Conservation (phyloP, 2,888 invertebrate species). For the Masnerella sp. region DNA sequence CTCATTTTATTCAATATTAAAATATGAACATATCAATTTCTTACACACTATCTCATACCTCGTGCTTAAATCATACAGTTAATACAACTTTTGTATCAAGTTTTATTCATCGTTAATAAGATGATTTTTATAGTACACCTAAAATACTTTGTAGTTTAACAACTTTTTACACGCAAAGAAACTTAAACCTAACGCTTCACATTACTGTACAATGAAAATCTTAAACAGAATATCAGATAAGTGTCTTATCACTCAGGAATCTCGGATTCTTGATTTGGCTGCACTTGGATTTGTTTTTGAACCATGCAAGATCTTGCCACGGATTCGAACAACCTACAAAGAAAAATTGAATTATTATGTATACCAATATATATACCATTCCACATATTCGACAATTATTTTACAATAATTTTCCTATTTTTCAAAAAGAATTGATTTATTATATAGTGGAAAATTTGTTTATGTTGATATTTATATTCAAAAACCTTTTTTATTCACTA, state of each 20-base stretch:
- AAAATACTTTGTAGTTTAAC: conserved; percentile 70
- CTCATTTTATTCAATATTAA: conserved; percentile 70
- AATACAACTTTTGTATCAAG: conserved; percentile 56
- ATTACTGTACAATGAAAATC: conserved; percentile 73
- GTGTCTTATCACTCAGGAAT: conserved; percentile 82
- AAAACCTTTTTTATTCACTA: no score
- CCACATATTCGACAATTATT: no score
- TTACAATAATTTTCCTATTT: no score
- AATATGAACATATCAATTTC: conserved; percentile 76
- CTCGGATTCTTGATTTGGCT: conserved; percentile 82
- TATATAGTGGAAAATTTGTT: no score
- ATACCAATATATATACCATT: no score
- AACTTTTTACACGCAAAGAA: conserved; percentile 75
- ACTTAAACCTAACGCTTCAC: conserved; percentile 67
- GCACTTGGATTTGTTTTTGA: conserved; percentile 83
- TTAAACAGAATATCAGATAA: conserved; percentile 66
- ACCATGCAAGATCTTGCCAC: conserved; percentile 97
- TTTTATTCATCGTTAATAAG: conserved; percentile 53
- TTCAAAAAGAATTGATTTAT: no score
- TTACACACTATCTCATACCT: conserved; percentile 66
- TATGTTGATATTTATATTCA: no score
- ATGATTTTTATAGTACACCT: conserved; percentile 73
- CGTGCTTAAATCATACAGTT: conserved; percentile 55
- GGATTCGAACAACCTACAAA: conserved; percentile 92
- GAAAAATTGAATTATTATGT: conserved; percentile 37